A percentile compares a stretch with the other conserved stretches of the same genome.
These are phyloP conservation scores for Pontoporia blainvillei DNA, from an alignment of 2,113 vertebrate genomes.

Conservation along the genomic window DNA sequence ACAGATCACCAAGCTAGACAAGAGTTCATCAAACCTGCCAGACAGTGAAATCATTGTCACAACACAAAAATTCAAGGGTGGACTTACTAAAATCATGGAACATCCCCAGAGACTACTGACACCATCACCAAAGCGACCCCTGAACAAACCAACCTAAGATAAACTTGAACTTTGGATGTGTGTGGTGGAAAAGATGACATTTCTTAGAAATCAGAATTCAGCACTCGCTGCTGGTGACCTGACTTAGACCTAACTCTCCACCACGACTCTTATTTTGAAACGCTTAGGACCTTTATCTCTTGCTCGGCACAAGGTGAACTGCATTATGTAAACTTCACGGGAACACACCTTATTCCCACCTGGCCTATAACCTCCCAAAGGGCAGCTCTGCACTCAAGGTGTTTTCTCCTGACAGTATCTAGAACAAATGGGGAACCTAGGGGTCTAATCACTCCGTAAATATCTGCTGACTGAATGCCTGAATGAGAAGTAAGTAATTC, in stretches of 20 bases:
- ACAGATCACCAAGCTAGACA: not conserved
- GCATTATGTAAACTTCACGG: not conserved
- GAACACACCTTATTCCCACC: not conserved
- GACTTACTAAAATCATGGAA: not conserved
- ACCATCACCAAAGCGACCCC: not conserved
- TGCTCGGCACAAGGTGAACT: not conserved
- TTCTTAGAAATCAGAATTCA: not conserved
- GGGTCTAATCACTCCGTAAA: not conserved
- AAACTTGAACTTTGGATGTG: not conserved
- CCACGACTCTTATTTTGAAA: not conserved
- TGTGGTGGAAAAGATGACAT: not conserved
- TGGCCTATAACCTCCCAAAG: not conserved
- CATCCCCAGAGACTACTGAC: not conserved
- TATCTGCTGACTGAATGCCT: not conserved
- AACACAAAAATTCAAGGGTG: not conserved
- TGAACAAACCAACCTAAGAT: not conserved
- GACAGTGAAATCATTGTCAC: not conserved
- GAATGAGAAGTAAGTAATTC: not conserved
- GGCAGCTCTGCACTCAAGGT: not conserved
- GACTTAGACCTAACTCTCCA: not conserved
- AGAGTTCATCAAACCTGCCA: not conserved
- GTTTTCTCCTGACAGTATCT: not conserved
- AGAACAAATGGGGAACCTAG: not conserved
- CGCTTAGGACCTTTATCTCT: not conserved
- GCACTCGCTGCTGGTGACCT: not conserved